Evolutionary conservation across 2,888 invertebrate species (phyloP).

Genomic region (Tenthredo scrophulariae): DNA sequence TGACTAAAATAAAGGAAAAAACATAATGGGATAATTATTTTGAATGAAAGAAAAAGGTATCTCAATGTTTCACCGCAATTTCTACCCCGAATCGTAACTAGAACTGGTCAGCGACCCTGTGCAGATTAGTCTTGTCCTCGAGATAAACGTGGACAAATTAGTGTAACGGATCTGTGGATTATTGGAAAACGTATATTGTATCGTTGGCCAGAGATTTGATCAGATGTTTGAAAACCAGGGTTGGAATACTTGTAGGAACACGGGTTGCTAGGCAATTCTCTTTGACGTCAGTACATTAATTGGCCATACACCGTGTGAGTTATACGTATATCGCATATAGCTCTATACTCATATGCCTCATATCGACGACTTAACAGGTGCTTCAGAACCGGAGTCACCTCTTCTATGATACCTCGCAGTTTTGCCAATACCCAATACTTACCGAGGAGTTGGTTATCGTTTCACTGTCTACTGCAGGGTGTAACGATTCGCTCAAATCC

Average conservation of each 20-base stretch:
- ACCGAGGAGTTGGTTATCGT: not conserved
- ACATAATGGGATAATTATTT: no score
- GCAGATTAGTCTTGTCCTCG: not conserved
- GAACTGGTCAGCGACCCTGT: not conserved
- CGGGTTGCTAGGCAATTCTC: conserved; percentile 46
- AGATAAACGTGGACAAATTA: not conserved
- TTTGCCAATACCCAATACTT: not conserved
- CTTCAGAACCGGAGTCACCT: not conserved
- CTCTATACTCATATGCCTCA: not conserved
- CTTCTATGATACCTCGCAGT: not conserved
- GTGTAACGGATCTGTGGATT: not conserved
- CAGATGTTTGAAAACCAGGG: not conserved
- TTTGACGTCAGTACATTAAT: conserved; percentile 51
- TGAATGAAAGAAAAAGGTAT: no score
- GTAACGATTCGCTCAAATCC: not conserved
- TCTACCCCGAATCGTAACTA: not conserved
- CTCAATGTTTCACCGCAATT: not conserved
- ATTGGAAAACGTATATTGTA: not conserved
- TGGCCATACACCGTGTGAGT: conserved; percentile 19
- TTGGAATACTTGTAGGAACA: conserved; percentile 40
- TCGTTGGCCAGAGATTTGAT: not conserved
- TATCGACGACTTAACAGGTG: not conserved
- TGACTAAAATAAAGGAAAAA: no score
- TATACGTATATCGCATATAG: not conserved
- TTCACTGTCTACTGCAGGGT: not conserved